Evolutionary conservation across 2,113 vertebrate genomes (phyloP), one percentile per base, ranked within the genome.

Genomic region (Copsychus sechellarum): DNA sequence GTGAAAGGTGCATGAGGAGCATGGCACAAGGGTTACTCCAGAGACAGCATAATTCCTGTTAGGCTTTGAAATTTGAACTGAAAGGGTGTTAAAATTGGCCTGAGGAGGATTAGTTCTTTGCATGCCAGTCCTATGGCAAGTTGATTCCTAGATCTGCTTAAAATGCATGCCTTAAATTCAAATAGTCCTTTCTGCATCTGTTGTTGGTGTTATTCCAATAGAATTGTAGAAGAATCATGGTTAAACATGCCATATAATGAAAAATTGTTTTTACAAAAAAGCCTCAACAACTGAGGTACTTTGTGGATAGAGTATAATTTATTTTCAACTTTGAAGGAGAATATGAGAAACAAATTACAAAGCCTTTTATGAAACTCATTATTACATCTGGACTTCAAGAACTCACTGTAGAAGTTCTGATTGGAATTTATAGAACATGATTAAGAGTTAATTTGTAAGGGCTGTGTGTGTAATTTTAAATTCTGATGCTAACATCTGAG

Each of bases 301-400:
- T 78, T 86, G 34, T 54, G 43, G 51, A 73, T 78, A 40, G 36
- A 69, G 7, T 40, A 15, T 74, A 36, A 40, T 81, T 89, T 83
- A 28, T 83, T 84, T 66, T 95, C 53, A 69, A 25, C 53, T 91
- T 89, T 42, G 61, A 54, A 93, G 45, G 48, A 76, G 65, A 26
- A 66, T 28, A 70, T 3, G 9, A 79, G 71, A 94, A 94, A 61
- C 40, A 86, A 74, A 88, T 88, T 91, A 57, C 8, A 71, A 81
- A 92, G 69, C n/a, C 64, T 94, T 88, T 96, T 86, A 18, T 86
- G 61, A 77, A 90, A 42, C 48, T 95, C 74, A 69, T 97, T 95
- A 84, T 82, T 96, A 73, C 90, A 62, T 86, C 50, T 88, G 82
- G 94, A 93, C 80, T 95, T 96, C 66, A 81, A 93, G 60, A 96